Evolutionary conservation across 2,888 invertebrate species (phyloP).

Genomic region (Eupithecia pulchellata): DNA sequence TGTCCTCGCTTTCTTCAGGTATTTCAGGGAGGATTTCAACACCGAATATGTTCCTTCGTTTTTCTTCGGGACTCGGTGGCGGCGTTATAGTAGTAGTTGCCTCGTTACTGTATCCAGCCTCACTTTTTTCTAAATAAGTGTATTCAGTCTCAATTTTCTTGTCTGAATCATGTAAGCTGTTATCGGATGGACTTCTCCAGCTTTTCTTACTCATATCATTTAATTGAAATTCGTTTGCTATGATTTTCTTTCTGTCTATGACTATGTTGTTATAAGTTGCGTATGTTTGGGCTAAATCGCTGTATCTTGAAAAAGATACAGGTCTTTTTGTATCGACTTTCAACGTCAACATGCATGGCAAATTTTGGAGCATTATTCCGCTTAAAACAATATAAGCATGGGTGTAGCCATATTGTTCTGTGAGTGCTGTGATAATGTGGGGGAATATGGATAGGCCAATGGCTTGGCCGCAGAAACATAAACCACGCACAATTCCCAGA

Average conservation of each 20-base stretch:
- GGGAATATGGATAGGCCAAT: constrained; percentile 77
- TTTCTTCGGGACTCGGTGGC: constrained; percentile 79
- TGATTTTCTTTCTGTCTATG: constrained; percentile 54
- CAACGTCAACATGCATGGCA: constrained; percentile 73
- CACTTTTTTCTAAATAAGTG: constrained; percentile 52
- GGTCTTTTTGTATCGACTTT: constrained; percentile 68
- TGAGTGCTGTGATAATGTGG: constrained; percentile 71
- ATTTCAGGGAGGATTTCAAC: constrained; percentile 84
- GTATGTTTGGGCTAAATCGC: constrained; percentile 72
- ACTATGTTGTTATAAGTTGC: constrained; percentile 71
- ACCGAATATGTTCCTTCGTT: constrained; percentile 77
- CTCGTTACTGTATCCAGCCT: constrained; percentile 55
- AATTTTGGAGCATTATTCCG: constrained; percentile 73
- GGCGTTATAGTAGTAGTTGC: constrained; percentile 69
- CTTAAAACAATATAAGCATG: constrained; percentile 69
- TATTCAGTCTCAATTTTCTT: constrained; percentile 53
- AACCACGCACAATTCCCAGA: constrained; percentile 67
- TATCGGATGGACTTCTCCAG: constrained; percentile 81
- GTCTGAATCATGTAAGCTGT: constrained; percentile 66
- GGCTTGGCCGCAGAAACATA: constrained; percentile 78
- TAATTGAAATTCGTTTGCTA: constrained; percentile 72
- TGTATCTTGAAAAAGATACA: constrained; percentile 69
- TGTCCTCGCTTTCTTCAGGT: constrained; percentile 81
- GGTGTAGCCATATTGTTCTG: constrained; percentile 71
- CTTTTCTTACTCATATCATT: constrained; percentile 74